These are phyloP conservation scores for Gymnogyps californianus DNA, from an alignment of 2,113 vertebrate genomes.

Conservation along the genomic window DNA sequence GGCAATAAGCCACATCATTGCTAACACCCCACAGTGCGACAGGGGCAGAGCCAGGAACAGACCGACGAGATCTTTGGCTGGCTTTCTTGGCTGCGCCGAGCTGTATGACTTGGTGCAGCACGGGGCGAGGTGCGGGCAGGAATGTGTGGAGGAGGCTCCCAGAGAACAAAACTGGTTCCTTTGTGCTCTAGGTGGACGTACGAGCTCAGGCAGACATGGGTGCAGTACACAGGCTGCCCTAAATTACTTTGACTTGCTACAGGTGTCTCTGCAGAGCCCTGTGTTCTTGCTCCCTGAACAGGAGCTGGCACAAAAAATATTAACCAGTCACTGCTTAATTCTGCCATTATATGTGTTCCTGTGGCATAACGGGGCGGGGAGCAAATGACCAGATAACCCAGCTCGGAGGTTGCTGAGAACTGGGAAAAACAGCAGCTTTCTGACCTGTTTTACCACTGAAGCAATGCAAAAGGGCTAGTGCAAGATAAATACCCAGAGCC, in stretches of 20 bases:
- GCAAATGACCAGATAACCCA: background rate
- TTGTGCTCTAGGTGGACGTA: background rate
- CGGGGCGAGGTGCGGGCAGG: background rate
- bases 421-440: background rate
- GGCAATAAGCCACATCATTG: background rate
- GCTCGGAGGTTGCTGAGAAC: background rate
- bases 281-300: background rate
- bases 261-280: background rate
- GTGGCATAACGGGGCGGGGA: background rate
- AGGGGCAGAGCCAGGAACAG: background rate
- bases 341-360: background rate
- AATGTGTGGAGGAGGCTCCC: slow-evolving; percentile 7
- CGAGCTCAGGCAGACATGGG: background rate
- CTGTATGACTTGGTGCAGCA: background rate
- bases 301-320: background rate
- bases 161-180: background rate
- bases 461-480: background rate
- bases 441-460: background rate
- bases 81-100: background rate
- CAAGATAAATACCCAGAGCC: background rate
- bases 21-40: background rate
- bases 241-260: background rate
- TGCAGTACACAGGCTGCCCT: background rate
- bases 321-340: background rate
- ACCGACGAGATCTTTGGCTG: background rate